Base-by-base conservation (phyloP, 2,797 vertebrate genomes). In the Crotalus adamanteus region DNA sequence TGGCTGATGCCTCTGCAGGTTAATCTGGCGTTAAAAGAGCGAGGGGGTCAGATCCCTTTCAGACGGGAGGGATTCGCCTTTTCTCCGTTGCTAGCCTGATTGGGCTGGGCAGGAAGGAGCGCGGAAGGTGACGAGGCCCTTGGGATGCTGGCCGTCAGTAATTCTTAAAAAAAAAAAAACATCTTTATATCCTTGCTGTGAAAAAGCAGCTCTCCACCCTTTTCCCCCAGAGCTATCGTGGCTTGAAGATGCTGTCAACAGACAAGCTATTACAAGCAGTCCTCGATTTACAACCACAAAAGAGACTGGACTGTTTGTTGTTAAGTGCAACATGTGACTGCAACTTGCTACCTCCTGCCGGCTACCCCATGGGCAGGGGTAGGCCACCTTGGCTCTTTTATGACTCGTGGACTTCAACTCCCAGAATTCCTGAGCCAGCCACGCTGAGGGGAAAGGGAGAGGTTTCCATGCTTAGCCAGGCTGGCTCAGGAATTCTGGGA, bases 161-260 rank as follows among this genome's bases (percentile, higher is more conserved):
- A 25, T 4, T 47, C 73, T 47, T 42, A 2, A 83, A 12, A 47
- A 25, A 0, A 0, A 42, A 42, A 4, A 42, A 4, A 7, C 8
- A 47, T 22, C 20, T 22, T 83, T 12, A 4, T 3, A 25, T 22
- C 18, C 37, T 22, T 47, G 73, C 37, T 78, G 37, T 3, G 7
- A 26, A 53, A 9, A 14, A 53, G 47, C 47, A 86, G 47, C 47
- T 28, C 47, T 51, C 11, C 47, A 6, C 3, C 14, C 28, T n/a
- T 87, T 56, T 9, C 0, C 13, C 6, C 0, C 6, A 3, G 25
- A 16, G 13, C 51, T 55, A 1, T 28, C 0, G 0, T 86, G 47
- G 26, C 85, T 86, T 86, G 85, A 55, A 55, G 51, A 11, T n/a
- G 51, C 85, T 55, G 5, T 55, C 51, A 14, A 16, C 51, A 18